Percentiles rank a stretch among this genome's conserved stretches.
Conservation (phyloP, 1,140 invertebrate genomes). For the Drosophila novamexicana region DNA sequence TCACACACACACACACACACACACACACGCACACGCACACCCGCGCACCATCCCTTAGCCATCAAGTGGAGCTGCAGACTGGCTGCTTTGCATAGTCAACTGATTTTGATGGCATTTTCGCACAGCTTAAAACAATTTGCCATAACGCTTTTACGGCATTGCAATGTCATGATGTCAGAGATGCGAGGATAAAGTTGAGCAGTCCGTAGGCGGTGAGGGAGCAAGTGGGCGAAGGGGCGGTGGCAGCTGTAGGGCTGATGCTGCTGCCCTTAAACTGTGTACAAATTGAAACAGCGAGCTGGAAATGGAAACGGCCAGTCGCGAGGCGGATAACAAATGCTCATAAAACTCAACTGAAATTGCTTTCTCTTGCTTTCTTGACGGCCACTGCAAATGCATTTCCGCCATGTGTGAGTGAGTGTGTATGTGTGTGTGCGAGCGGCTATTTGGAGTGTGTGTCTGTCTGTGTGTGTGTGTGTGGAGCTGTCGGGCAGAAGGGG, state of each 20-base stretch:
- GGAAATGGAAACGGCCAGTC: slow-evolving; percentile 53
- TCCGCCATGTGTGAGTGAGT: slow-evolving; percentile 46
- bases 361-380: slow-evolving; percentile 80
- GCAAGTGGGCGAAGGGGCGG: neutral
- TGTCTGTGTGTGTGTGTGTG: slow-evolving; percentile 8
- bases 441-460: slow-evolving; percentile 9
- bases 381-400: slow-evolving; percentile 79
- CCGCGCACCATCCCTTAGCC: neutral
- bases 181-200: slow-evolving; percentile 37
- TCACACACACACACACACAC: neutral
- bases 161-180: slow-evolving; percentile 66
- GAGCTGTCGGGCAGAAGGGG: slow-evolving; percentile 8
- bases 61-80: slow-evolving; percentile 6
- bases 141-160: slow-evolving; percentile 77
- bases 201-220: slow-evolving; percentile 13
- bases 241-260: slow-evolving; percentile 9
- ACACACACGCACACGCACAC: neutral
- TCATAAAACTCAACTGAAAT: slow-evolving; percentile 78
- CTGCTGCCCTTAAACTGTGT: slow-evolving; percentile 52
- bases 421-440: slow-evolving; percentile 9
- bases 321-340: slow-evolving; percentile 60
- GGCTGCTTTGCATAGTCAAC: slow-evolving; percentile 78
- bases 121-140: slow-evolving; percentile 81
- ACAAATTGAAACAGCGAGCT: slow-evolving; percentile 67
- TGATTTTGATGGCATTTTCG: slow-evolving; percentile 81